These are phyloP conservation scores for Platysteira castanea DNA, from an alignment of 2,113 vertebrate species.

Conservation along the genomic window DNA sequence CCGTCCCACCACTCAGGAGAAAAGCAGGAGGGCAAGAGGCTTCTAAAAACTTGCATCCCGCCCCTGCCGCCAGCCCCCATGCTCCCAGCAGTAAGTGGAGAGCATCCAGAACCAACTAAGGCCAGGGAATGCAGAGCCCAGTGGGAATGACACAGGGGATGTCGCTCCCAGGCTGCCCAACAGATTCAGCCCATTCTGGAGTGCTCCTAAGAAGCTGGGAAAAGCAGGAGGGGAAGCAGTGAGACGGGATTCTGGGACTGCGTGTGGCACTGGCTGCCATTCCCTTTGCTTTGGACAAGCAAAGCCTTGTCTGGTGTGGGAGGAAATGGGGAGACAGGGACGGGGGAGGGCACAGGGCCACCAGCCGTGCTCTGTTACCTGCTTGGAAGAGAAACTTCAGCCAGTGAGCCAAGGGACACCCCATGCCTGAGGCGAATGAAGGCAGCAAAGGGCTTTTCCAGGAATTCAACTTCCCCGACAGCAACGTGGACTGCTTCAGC, in stretches of 20 bases:
- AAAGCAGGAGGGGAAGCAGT: background rate
- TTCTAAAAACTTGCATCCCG: background rate
- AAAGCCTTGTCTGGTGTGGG: background rate
- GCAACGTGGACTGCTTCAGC: constrained; percentile 70
- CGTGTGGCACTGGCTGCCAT: rapidly evolving
- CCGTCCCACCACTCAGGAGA: background rate
- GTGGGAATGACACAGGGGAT: background rate
- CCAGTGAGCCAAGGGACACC: constrained; percentile 59
- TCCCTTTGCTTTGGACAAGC: background rate
- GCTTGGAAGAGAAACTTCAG: constrained; percentile 75
- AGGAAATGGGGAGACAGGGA: background rate
- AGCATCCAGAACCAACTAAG: background rate
- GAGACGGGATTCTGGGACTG: background rate
- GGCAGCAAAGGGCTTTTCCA: constrained; percentile 66
- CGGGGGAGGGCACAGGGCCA: rapidly evolving
- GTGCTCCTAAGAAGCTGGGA: background rate
- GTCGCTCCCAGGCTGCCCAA: background rate
- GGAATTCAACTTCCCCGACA: constrained; percentile 72
- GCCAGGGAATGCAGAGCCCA: background rate
- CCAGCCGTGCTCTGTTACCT: constrained; percentile 5
- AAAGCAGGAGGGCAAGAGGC: background rate
- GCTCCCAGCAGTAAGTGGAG: background rate
- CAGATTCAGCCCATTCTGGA: rapidly evolving
- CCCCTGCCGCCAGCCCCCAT: rapidly evolving
- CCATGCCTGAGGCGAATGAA: constrained; percentile 69